Percentiles rank a stretch among this genome's conserved stretches.
phyloP scores from a whole-genome alignment of 2,113 vertebrate species.

The Colaptes auratus region DNA sequence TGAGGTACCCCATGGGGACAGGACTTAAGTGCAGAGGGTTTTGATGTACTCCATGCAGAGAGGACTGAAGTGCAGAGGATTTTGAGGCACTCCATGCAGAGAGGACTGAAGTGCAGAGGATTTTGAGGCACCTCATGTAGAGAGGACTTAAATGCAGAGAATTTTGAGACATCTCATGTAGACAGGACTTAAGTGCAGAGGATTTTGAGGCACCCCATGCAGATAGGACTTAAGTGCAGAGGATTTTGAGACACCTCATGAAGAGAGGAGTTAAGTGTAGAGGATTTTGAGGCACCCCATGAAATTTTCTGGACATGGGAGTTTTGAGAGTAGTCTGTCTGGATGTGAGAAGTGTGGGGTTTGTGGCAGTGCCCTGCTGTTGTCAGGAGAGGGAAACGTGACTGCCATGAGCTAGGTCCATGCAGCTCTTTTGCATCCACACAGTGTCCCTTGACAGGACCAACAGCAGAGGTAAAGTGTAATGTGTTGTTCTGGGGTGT shows the following conservation, averaged over 20 bases:
- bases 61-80: not conserved
- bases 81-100: not conserved
- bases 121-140: not conserved
- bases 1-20: not conserved
- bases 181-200: not conserved
- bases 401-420: not conserved
- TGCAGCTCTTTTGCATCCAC: not conserved
- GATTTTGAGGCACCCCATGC: not conserved
- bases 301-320: not conserved
- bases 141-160: too few relatives aligned
- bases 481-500: not conserved
- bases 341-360: not conserved
- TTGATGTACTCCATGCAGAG: not conserved
- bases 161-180: not conserved
- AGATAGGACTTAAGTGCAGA: not conserved
- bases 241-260: not conserved
- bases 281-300: not conserved
- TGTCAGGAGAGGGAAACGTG: not conserved
- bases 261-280: not conserved
- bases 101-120: too few relatives aligned
- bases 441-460: not conserved
- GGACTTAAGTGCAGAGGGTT: not conserved
- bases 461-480: not conserved
- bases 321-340: not conserved
- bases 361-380: not conserved